Evolutionary conservation across 92 coral and sea anemone species (phyloP), one percentile per base, ranked within the genome.

Genomic region (Parazoanthus swiftii): DNA sequence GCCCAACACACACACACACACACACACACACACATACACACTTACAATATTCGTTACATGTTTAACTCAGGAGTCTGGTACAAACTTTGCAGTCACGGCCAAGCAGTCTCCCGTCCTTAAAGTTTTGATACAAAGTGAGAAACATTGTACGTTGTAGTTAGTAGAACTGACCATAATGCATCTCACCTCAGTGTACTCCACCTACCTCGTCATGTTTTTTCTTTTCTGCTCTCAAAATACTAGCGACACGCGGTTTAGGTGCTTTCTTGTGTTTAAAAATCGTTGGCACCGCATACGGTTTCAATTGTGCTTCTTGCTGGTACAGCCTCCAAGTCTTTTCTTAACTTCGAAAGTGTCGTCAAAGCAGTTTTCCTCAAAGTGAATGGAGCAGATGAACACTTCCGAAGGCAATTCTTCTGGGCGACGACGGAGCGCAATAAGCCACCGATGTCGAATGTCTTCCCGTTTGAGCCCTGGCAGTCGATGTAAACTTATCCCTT

Each of bases 311-410:
- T 25, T 8, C 76, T 9, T 72, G 76, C 42, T 29, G 42, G 18
- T 51, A 51, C 58, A 72, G n/a, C 76, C 76, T 72, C 76, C 76
- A 72, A 72, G 76, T 16, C n/a, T 72, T 14, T 20, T 72, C 76
- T 72, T 35, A 35, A 72, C 76, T 15, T 72, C 42, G 76, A 72
- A 72, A 10, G 76, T 72, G 35, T 72, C 5, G 3, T 72, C 76
- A 25, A 72, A 72, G 33, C 76, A 72, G 76, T 72, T 11, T 72
- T 72, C 38, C 38, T 72, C 76, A 72, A 72, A 72, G 38, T 29
- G 76, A 14, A 14, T 21, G 14, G 75, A 70, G 75, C 38, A 70
- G 35, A 25, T 3, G 14, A 25, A 9, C 75, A 70, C 75, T 5
- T 70, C 75, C 75, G 75, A 26, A 21, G 74, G 74, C 16, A 51